Percentiles rank a stretch among this genome's conserved stretches.
These are phyloP conservation scores for Therioaphis trifolii DNA, from an alignment of 2,888 invertebrate genomes.

Conservation along the genomic window DNA sequence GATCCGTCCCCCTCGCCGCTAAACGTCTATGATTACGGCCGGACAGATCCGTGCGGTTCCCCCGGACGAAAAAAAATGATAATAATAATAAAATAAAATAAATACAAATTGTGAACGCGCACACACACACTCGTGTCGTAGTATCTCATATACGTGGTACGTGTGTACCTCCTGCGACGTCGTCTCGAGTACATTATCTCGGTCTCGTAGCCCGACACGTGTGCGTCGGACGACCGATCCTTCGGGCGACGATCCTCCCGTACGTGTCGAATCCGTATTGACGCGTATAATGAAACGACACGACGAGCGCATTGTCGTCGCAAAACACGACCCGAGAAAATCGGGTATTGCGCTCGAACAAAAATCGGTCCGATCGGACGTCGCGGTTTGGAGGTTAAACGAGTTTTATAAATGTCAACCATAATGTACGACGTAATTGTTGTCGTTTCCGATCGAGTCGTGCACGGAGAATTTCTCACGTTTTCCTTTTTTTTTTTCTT, in stretches of 20 bases:
- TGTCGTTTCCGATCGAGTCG: constrained; percentile 43
- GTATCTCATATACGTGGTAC: no score
- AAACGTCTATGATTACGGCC: constrained; percentile 26
- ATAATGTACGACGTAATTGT: not conserved
- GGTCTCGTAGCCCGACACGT: no score
- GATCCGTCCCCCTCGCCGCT: constrained; percentile 27
- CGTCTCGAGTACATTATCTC: no score
- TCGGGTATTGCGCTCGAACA: not conserved
- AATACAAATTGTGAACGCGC: not conserved
- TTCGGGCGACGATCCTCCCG: not conserved
- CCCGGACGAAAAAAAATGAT: not conserved
- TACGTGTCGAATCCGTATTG: not conserved
- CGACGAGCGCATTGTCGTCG: not conserved
- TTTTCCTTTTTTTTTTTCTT: not conserved
- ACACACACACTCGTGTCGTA: not conserved
- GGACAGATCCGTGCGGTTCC: not conserved
- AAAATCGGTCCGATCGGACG: constrained; percentile 7
- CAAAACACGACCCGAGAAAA: not conserved
- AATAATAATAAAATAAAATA: not conserved
- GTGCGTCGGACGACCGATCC: no score
- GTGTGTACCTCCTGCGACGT: no score
- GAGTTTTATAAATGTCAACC: constrained; percentile 27
- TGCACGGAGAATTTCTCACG: constrained; percentile 38
- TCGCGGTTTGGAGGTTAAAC: constrained; percentile 9
- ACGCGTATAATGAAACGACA: no score